Base-by-base conservation (phyloP, 1,140 invertebrate genomes). In the Caenorhabditis remanei region DNA sequence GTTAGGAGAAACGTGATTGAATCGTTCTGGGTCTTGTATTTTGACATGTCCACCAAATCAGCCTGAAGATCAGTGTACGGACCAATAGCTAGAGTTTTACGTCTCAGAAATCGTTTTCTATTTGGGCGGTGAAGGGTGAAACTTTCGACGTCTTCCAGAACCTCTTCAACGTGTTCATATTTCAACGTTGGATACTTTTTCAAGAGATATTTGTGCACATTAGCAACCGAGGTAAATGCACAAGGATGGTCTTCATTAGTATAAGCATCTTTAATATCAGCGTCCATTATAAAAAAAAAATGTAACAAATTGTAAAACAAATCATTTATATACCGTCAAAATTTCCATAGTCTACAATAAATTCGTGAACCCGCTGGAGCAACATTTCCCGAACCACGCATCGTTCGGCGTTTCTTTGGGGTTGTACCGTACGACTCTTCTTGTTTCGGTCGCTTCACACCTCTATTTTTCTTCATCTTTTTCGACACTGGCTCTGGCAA, bases 271-370 rank as follows among this genome's bases (percentile, higher is more conserved):
- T 63, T 63, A 13, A 63, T 63, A 6, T 50, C 13, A 13, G n/a
- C 7, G 5, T 11, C 11, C n/a, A 63, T 13, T 24, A 7, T n/a
- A n/a, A 4, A 7, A 32, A 6, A 63, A 63, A 63, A 7, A 4
- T 8, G 24, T n/a, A n/a, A n/a, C n/a, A n/a, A 63, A 6, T 32
- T 32, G 4, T 11, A 32, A 7, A 32, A 63, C 32, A n/a, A n/a
- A n/a, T n/a, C n/a, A n/a, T n/a, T n/a, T n/a, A n/a, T n/a, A 63
- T 16, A 32, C 3, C 2, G 24, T 63, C 14, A 63, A 32, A 63
- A 32, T 63, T 63, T 63, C 61, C 61, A 63, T 6, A 63, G 7
- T 63, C 61, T 63, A 40, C 61, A 63, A 63, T 63, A 63, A 7
- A 63, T 40, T 24, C 61, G 61, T 32, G 61, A 63, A 32, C 61